Evolutionary conservation across 2,797 vertebrate genomes (phyloP).

Genomic region (Hoplostethus atlanticus): DNA sequence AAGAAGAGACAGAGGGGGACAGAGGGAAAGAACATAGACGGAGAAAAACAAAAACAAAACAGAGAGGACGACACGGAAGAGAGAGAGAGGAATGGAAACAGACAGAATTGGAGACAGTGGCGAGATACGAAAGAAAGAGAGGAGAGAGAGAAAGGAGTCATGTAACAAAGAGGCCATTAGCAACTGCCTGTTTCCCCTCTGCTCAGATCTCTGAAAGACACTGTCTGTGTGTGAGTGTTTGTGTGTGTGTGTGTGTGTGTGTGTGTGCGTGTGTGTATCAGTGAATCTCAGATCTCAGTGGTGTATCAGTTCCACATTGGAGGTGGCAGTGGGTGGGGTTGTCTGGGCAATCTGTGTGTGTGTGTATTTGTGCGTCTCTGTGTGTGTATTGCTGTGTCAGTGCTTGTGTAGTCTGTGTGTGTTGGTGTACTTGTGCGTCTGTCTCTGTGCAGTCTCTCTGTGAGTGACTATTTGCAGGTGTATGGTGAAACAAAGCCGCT

Average conservation of each 20-base stretch:
- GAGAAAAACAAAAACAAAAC: background rate
- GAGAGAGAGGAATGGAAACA: conserved; percentile 23
- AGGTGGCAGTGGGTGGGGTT: conserved; percentile 2
- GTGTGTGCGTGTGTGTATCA: conserved; percentile 1
- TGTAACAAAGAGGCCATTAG: conserved; percentile 66
- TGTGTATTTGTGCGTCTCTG: no score
- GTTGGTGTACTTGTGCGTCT: conserved; percentile 22
- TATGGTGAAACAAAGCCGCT: conserved; percentile 3
- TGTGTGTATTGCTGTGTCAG: conserved; percentile 28
- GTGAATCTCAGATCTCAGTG: conserved; percentile 29
- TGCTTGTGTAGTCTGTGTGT: background rate
- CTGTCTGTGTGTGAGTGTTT: conserved; percentile 8
- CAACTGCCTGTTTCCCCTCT: conserved; percentile 29
- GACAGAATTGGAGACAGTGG: conserved; percentile 13
- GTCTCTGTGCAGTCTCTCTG: background rate
- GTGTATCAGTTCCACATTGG: conserved; percentile 35
- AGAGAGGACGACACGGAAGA: conserved; percentile 26
- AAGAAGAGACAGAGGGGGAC: conserved; percentile 29
- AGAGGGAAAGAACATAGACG: background rate
- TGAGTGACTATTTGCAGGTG: background rate
- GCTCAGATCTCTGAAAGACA: conserved; percentile 35
- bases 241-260: conserved; percentile 25
- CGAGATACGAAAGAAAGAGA: conserved; percentile 29
- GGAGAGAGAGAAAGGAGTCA: conserved; percentile 33
- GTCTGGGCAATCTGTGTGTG: conserved; percentile 28